These are phyloP conservation scores for Drosophila bocqueti DNA, from an alignment of 1,140 invertebrate species.

Conservation along the genomic window DNA sequence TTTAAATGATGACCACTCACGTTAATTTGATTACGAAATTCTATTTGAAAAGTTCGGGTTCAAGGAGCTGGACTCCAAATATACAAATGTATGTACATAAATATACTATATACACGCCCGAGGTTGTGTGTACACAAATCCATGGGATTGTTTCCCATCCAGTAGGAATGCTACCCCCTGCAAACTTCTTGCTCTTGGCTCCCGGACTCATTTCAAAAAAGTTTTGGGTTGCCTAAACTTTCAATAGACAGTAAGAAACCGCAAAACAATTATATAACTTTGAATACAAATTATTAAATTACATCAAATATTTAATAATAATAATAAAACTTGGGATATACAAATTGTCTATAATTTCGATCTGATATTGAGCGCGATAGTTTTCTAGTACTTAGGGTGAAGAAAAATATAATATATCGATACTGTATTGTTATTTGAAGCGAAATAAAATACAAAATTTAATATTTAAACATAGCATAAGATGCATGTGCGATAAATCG, in stretches of 20 bases:
- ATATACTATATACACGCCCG: background rate
- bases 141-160: slow-evolving; percentile 1
- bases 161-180: slow-evolving; percentile 1
- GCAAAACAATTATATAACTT: background rate
- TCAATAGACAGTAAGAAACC: slow-evolving; percentile 26
- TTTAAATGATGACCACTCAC: slow-evolving; percentile 12
- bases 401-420: too few species aligned
- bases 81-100: background rate
- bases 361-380: too few species aligned
- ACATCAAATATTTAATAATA: background rate
- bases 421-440: too few species aligned
- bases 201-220: slow-evolving; percentile 23
- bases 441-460: too few species aligned
- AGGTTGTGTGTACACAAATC: slow-evolving; percentile 7
- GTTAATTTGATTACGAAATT: slow-evolving; percentile 20
- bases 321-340: too few species aligned
- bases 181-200: background rate
- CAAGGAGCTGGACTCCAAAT: slow-evolving; percentile 7
- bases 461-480: too few species aligned
- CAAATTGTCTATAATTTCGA: too few species aligned
- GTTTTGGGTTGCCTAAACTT: slow-evolving; percentile 43
- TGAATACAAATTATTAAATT: background rate
- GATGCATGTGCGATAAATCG: too few species aligned
- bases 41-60: slow-evolving; percentile 27
- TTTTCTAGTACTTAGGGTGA: too few species aligned